phyloP scores from a whole-genome alignment of 2,888 invertebrate genomes.

The Scaptodrosophila latifasciaeformis region DNA sequence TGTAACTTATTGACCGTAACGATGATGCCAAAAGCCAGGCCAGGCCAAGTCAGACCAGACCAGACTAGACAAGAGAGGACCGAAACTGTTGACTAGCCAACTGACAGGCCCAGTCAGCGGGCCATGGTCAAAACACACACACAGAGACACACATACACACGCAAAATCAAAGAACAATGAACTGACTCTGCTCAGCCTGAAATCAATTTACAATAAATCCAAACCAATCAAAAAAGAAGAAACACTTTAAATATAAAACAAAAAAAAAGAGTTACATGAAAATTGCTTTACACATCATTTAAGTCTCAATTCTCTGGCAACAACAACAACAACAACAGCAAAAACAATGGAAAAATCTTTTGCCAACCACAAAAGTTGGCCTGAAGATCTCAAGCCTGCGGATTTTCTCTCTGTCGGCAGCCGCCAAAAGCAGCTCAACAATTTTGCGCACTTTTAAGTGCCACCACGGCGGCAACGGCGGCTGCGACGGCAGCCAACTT shows the following conservation, averaged over 20 bases:
- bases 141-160: too few species aligned
- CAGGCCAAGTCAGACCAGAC: too few species aligned
- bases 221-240: neutral
- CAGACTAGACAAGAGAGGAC: too few species aligned
- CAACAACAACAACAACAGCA: conserved; percentile 3
- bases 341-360: conserved; percentile 7
- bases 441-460: conserved; percentile 53
- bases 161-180: too few species aligned
- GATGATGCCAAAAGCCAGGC: neutral
- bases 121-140: too few species aligned
- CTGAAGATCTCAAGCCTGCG: neutral
- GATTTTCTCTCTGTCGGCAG: conserved; percentile 41
- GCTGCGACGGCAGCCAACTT: conserved; percentile 24
- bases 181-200: conserved; percentile 9
- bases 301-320: neutral
- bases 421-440: conserved; percentile 49
- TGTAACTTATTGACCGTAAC: conserved; percentile 7
- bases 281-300: conserved; percentile 6
- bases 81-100: too few species aligned
- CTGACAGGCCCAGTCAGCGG: too few species aligned
- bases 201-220: conserved; percentile 52
- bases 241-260: too few species aligned
- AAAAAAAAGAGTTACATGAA: neutral
- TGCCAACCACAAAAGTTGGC: conserved; percentile 9
- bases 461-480: neutral